Base-by-base conservation (phyloP, 2,888 invertebrate species). In the Pasiphila rectangulata region DNA sequence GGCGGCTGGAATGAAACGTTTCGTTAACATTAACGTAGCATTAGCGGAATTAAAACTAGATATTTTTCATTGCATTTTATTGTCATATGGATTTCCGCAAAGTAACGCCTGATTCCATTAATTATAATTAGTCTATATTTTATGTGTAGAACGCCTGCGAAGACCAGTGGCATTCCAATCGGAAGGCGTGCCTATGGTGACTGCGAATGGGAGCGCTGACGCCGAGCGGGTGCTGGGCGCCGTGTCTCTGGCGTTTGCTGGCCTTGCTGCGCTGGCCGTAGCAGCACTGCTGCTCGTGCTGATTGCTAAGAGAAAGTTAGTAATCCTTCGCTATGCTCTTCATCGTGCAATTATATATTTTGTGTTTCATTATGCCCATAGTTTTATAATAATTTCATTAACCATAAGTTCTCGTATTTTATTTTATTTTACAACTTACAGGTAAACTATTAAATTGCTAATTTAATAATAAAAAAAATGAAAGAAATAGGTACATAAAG, bases 161-260 rank as follows among this genome's bases (percentile, higher is more conserved):
- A 75, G 88, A 0, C 88, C 88, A 5, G 78, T 79, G 32, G 75
- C 83, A 1, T 88, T 88, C 54, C 83, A 80, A 30, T 74, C 84
- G 0, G 86, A 86, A 43, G 79, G 83, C 9, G 71, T 67, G 4
- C 64, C 71, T 3, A 60, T 71, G 42, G 46, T 61, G 1, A 68
- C 70, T 0, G 58, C 63, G 0, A 69, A 57, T 6, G 57, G 64
- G 4, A 63, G 63, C 1, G 77, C 78, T 0, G 83, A 81, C 32
- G 68, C 87, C 0, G 87, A 87, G 23, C 69, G 82, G 0, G 86
- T 88, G 16, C 67, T 88, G 1, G 87, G 87, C 0, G 85, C 85
- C 0, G 83, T 88, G 6, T 88, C 87, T 0, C 61, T 88, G 4
- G 87, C 86, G 0, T 88, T 87, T 46, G 88, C 88, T 3, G 86